Percentiles rank a stretch among this genome's conserved stretches.
Evolutionary conservation across 2,797 vertebrate species (phyloP).

Genomic region (Petrocephalus schoutedeni): DNA sequence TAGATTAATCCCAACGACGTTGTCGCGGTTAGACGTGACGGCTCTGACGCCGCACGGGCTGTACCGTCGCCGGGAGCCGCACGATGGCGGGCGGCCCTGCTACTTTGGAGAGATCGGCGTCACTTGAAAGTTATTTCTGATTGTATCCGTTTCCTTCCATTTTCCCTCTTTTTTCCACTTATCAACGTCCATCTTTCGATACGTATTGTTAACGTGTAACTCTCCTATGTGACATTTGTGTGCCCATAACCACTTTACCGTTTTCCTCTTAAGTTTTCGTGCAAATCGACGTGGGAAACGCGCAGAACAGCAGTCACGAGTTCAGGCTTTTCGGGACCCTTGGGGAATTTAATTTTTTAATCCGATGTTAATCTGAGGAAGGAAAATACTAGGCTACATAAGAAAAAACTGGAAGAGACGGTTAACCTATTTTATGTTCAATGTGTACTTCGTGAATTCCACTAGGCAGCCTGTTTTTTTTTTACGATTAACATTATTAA

Average conservation of each 20-base stretch:
- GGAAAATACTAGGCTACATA: background rate
- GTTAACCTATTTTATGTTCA: background rate
- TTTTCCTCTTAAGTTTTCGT: background rate
- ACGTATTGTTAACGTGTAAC: background rate
- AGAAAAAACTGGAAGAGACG: background rate
- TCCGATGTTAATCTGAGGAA: background rate
- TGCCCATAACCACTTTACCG: background rate
- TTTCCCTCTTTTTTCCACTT: background rate
- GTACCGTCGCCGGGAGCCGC: background rate
- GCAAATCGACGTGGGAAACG: background rate
- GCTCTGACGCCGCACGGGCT: background rate
- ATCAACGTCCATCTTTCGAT: background rate
- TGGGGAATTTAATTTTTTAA: background rate
- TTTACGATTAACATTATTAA: conserved; percentile 4
- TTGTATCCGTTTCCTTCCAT: background rate
- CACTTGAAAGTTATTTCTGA: background rate
- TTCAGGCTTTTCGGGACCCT: background rate
- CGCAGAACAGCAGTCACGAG: background rate
- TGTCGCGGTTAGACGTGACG: background rate
- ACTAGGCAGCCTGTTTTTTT: background rate
- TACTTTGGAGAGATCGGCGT: background rate
- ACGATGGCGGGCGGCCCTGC: background rate
- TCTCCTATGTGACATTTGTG: background rate
- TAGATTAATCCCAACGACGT: background rate
- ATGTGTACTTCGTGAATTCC: background rate